These are phyloP conservation scores for Lomographa bimaculata DNA, from an alignment of 2,888 invertebrate species.

Conservation along the genomic window DNA sequence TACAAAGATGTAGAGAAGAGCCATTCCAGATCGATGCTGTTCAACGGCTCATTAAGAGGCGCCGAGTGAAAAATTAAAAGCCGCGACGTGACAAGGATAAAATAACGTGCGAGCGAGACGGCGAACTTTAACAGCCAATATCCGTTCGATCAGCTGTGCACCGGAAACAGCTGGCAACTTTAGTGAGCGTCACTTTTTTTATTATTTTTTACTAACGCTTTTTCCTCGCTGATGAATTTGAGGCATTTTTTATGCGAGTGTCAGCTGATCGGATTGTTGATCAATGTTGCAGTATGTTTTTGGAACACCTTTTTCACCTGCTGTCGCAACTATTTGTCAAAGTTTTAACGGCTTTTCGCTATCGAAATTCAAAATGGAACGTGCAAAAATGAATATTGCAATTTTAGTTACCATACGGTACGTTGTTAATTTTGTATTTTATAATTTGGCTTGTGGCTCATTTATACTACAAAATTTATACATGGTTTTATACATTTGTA, in stretches of 20 bases:
- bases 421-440: too few species aligned
- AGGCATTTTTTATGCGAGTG: slow-evolving; percentile 45
- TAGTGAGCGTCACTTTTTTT: slow-evolving; percentile 56
- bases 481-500: too few species aligned
- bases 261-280: slow-evolving; percentile 49
- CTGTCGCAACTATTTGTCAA: slow-evolving; percentile 21
- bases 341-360: slow-evolving; percentile 18
- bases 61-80: slow-evolving; percentile 63
- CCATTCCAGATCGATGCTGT: slow-evolving; percentile 43
- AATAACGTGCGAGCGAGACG: slow-evolving; percentile 47
- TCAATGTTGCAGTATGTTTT: slow-evolving; percentile 33
- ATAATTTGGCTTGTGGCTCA: too few species aligned
- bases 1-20: too few species aligned
- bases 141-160: slow-evolving; percentile 80
- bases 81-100: slow-evolving; percentile 45
- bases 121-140: slow-evolving; percentile 72
- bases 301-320: slow-evolving; percentile 42
- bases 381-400: background rate
- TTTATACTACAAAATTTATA: too few species aligned
- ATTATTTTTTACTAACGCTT: slow-evolving; percentile 61
- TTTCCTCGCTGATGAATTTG: slow-evolving; percentile 53
- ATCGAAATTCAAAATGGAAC: slow-evolving; percentile 3
- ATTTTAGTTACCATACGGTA: too few species aligned
- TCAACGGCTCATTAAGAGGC: slow-evolving; percentile 55
- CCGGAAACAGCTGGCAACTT: slow-evolving; percentile 77